Evolutionary conservation across 2,888 invertebrate genomes (phyloP), one percentile per base, ranked within the genome.

Genomic region (Rambutsinella grinnellia): DNA sequence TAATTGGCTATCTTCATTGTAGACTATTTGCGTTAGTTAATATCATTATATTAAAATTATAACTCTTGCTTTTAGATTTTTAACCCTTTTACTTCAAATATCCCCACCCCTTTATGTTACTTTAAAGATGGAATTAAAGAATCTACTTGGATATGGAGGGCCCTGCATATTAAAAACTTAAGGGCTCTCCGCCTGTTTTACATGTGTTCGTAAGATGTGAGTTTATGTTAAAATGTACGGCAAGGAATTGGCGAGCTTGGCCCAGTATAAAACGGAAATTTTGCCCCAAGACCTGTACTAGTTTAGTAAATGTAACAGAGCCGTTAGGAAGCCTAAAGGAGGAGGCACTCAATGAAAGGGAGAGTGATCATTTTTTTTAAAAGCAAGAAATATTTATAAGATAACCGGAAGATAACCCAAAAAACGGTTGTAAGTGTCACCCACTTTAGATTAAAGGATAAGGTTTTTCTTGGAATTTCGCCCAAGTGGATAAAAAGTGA

Each of bases 241-340:
- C 28, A 5, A 28, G 17, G 63, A n/a, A 71, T 54, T 71, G 62
- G 56, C 8, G 24, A 60, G 61, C 28, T 27, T 51, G 58, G 61
- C 26, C 62, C 46, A 60, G 51, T 74, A 74, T 74, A 74, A 65
- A 74, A 74, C 54, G 44, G 21, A n/a, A 36, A 51, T 66, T 60
- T 74, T 66, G 53, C 58, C 47, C 27, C 60, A 44, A 65, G 27
- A 58, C 23, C 44, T 53, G 54, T 46, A 66, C 72, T 74, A 74
- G 66, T 74, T 74, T 74, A 74, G 46, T 54, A 44, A 60, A 74
- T 74, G 72, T 21, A 57, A 27, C 58, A 53, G 66, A 51, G 6
- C 57, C n/a, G 65, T 65, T 27, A 51, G 65, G 71, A 65, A 57
- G 71, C 19, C 21, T 57, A 57, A 63, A n/a, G 24, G 47, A 63